Conservation (phyloP, 2,888 invertebrate species). For the Agrypnus murinus region DNA sequence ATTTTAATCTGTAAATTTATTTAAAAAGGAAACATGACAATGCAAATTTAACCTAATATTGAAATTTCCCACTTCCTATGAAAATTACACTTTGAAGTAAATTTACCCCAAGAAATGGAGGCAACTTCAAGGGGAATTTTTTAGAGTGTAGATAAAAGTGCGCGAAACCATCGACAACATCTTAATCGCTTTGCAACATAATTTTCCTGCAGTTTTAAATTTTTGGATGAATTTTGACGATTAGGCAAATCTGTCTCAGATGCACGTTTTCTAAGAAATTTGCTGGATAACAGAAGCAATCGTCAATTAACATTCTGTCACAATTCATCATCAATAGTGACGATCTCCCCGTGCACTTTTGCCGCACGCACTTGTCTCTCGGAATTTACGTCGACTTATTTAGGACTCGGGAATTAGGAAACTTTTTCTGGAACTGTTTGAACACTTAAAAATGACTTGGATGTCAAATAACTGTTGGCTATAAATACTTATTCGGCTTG, state of each 20-base stretch:
- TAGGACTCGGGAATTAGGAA: neutral
- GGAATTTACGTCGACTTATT: constrained; percentile 12
- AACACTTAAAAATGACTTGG: too few relatives aligned
- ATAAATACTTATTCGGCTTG: too few relatives aligned
- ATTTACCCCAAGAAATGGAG: too few relatives aligned
- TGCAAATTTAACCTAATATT: too few relatives aligned
- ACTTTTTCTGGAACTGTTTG: neutral
- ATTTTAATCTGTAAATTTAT: too few relatives aligned
- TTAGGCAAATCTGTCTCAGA: neutral
- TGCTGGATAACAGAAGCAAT: neutral
- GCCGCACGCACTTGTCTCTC: neutral
- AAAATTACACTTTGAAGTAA: too few relatives aligned
- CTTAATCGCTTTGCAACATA: constrained; percentile 1
- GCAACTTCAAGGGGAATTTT: too few relatives aligned
- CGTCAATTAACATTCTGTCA: neutral
- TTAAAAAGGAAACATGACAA: too few relatives aligned
- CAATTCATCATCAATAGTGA: constrained; percentile 6
- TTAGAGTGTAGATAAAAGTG: neutral
- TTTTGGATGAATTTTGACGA: too few relatives aligned
- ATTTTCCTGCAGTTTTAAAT: constrained; percentile 7
- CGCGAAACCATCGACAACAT: constrained; percentile 1
- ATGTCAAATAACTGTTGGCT: constrained; percentile 3
- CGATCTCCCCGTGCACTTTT: neutral
- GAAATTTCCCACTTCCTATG: too few relatives aligned
- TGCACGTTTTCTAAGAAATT: neutral